phyloP scores from a whole-genome alignment of 2,797 vertebrate species.

The Euthynnus affinis region DNA sequence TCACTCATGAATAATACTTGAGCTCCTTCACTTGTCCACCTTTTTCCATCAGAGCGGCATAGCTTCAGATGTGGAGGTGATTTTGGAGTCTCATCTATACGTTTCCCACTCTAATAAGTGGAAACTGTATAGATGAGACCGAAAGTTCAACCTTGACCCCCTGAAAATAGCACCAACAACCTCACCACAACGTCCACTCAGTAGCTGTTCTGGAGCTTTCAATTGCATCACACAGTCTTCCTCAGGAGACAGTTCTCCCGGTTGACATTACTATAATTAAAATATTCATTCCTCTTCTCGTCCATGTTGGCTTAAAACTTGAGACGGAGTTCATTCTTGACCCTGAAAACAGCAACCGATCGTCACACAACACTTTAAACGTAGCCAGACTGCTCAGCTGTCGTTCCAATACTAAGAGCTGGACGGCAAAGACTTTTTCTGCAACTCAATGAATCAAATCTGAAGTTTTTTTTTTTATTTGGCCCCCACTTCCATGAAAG shows the following conservation, averaged over 20 bases:
- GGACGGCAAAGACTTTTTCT: not conserved
- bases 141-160: not conserved
- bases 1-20: too few species aligned
- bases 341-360: not conserved
- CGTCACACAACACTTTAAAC: too few species aligned
- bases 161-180: not conserved
- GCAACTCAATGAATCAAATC: not conserved
- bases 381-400: not conserved
- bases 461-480: too few species aligned
- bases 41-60: too few species aligned
- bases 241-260: not conserved
- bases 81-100: too few species aligned
- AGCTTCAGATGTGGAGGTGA: too few species aligned
- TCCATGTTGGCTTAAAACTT: not conserved
- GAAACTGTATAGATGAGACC: not conserved
- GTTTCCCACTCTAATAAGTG: not conserved
- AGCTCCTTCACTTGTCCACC: too few species aligned
- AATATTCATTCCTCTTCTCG: too few species aligned
- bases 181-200: not conserved
- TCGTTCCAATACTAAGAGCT: not conserved
- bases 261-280: not conserved
- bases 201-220: slow-evolving; percentile 1
- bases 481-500: not conserved
- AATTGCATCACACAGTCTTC: not conserved
- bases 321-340: not conserved